These are phyloP conservation scores for Nycticryphes semicollaris DNA, from an alignment of 2,113 vertebrate genomes.

Conservation along the genomic window DNA sequence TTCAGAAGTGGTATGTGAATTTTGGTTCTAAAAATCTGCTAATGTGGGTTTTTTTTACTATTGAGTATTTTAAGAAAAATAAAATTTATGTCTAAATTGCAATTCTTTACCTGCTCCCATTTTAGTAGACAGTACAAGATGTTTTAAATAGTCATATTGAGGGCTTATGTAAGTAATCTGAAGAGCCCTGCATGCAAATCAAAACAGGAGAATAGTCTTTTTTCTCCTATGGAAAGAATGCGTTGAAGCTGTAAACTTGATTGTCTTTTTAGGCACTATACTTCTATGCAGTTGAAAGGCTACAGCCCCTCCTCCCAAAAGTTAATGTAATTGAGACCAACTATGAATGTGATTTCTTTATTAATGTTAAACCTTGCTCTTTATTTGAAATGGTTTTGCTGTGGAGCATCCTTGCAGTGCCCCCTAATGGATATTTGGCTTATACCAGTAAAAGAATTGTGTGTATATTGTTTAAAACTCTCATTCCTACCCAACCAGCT, in stretches of 20 bases:
- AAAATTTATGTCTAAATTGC: not conserved
- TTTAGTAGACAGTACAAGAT: not conserved
- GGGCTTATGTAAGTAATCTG: not conserved
- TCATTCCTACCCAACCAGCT: not conserved
- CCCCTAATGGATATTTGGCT: not conserved
- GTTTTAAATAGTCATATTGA: not conserved
- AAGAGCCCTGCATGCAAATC: not conserved
- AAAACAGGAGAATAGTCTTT: not conserved
- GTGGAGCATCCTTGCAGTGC: not conserved
- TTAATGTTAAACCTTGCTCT: not conserved
- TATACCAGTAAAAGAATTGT: not conserved
- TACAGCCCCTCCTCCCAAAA: not conserved
- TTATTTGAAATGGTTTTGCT: not conserved
- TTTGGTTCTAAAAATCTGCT: not conserved
- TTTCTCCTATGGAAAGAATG: not conserved
- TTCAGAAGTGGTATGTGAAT: not conserved
- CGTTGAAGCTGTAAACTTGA: not conserved
- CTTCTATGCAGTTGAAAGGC: not conserved
- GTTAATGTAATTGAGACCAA: not conserved
- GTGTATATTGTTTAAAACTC: not conserved
- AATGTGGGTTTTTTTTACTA: not conserved
- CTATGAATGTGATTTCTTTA: not conserved
- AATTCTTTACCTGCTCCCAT: not conserved
- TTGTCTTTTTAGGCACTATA: not conserved
- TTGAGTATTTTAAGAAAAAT: not conserved